A percentile compares a stretch with the other conserved stretches of the same genome.
Evolutionary conservation across 2,113 vertebrate genomes (phyloP).

Genomic region (Pluvialis apricaria): DNA sequence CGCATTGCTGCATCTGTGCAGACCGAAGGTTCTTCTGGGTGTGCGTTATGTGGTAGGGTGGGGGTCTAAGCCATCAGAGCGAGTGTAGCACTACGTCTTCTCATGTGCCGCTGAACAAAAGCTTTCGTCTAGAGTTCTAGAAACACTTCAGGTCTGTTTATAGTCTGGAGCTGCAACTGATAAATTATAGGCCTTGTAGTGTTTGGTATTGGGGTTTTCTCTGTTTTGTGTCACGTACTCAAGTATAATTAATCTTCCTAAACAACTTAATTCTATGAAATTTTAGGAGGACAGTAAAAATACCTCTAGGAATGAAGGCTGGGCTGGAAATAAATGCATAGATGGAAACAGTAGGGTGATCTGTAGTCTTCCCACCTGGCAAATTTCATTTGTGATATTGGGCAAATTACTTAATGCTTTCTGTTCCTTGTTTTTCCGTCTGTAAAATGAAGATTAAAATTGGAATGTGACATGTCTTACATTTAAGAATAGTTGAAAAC

Average conservation of each 20-base stretch:
- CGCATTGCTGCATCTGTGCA: rapidly evolving
- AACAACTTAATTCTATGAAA: not conserved
- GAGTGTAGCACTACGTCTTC: not conserved
- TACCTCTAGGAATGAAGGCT: not conserved
- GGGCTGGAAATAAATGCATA: not conserved
- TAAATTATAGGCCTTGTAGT: not conserved
- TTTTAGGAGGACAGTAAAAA: not conserved
- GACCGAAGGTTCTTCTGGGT: not conserved
- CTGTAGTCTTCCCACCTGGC: not conserved
- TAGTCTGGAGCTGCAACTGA: not conserved
- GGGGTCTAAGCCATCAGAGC: rapidly evolving
- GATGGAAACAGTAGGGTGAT: not conserved
- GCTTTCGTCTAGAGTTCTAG: not conserved
- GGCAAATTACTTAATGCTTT: not conserved
- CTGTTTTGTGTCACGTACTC: not conserved
- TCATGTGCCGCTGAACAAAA: not conserved
- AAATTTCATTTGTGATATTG: not conserved
- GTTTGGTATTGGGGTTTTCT: not conserved
- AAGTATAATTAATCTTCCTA: not conserved
- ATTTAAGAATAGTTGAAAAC: not conserved
- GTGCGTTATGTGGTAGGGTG: not conserved
- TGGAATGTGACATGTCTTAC: not conserved
- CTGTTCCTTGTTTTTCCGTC: not conserved
- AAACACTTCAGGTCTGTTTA: not conserved
- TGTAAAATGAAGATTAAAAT: not conserved